Evolutionary conservation across 1,140 invertebrate genomes (phyloP).

Genomic region (Brachionus paranguensis): DNA sequence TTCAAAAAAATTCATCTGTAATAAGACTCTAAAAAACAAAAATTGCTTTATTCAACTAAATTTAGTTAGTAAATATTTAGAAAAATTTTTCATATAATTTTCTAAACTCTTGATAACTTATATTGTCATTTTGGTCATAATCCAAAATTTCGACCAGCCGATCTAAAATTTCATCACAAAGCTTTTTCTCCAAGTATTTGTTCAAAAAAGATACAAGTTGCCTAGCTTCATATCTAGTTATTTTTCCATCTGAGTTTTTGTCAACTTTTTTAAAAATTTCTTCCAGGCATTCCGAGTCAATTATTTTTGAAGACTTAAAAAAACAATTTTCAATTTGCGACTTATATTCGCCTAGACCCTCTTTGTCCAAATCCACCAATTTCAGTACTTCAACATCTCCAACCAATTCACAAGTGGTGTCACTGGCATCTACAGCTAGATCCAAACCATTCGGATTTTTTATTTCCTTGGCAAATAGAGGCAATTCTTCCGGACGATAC

Average conservation of each 20-base stretch:
- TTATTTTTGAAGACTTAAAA: background rate
- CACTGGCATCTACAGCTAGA: background rate
- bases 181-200: background rate
- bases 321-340: background rate
- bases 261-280: background rate
- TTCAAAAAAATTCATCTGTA: background rate
- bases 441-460: background rate
- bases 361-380: background rate
- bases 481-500: background rate
- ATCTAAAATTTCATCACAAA: background rate
- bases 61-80: background rate
- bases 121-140: background rate
- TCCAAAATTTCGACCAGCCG: background rate
- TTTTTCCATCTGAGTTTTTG: background rate
- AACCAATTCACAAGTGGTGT: background rate
- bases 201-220: background rate
- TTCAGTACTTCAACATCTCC: background rate
- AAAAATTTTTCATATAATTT: conserved; percentile 9
- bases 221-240: background rate
- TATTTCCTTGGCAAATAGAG: background rate
- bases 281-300: background rate
- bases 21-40: background rate
- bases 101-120: background rate
- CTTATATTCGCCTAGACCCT: background rate
- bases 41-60: background rate